Percentiles rank a stretch among this genome's conserved stretches.
These are phyloP conservation scores for Bhutanitis thaidina DNA, from an alignment of 2,888 invertebrate genomes.

Conservation along the genomic window DNA sequence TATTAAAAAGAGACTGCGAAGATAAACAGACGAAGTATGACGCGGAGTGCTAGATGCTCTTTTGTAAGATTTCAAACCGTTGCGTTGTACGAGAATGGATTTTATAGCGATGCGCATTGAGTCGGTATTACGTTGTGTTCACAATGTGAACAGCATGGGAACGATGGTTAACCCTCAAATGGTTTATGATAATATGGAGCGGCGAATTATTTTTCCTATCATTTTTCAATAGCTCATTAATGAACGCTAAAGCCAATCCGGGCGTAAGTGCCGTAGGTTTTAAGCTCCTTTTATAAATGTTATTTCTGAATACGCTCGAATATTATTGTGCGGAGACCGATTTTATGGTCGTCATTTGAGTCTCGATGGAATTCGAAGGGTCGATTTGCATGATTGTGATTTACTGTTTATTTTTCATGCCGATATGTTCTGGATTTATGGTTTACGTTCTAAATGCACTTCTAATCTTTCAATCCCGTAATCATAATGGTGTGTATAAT, in stretches of 20 bases:
- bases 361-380: conserved; percentile 61
- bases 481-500: conserved; percentile 15
- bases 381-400: conserved; percentile 77
- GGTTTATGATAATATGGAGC: conserved; percentile 67
- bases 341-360: conserved; percentile 74
- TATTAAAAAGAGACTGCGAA: conserved; percentile 14
- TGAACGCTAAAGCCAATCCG: conserved; percentile 54
- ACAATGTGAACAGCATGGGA: conserved; percentile 39
- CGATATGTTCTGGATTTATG: conserved; percentile 42
- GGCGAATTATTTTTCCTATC: conserved; percentile 74
- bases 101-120: conserved; percentile 13
- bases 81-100: conserved; percentile 3
- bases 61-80: conserved; percentile 31
- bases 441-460: conserved; percentile 40
- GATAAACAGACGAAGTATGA: conserved; percentile 29
- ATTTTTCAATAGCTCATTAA: conserved; percentile 80
- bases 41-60: conserved; percentile 39
- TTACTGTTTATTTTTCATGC: conserved; percentile 56
- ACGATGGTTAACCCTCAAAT: conserved; percentile 55
- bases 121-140: conserved; percentile 24
- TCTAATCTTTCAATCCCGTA: conserved; percentile 27
- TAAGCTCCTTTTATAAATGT: conserved; percentile 45
- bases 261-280: conserved; percentile 63
- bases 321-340: conserved; percentile 64
- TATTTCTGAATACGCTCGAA: conserved; percentile 45